Evolutionary conservation across 2,113 vertebrate genomes (phyloP).

Genomic region (Gopherus flavomarginatus): DNA sequence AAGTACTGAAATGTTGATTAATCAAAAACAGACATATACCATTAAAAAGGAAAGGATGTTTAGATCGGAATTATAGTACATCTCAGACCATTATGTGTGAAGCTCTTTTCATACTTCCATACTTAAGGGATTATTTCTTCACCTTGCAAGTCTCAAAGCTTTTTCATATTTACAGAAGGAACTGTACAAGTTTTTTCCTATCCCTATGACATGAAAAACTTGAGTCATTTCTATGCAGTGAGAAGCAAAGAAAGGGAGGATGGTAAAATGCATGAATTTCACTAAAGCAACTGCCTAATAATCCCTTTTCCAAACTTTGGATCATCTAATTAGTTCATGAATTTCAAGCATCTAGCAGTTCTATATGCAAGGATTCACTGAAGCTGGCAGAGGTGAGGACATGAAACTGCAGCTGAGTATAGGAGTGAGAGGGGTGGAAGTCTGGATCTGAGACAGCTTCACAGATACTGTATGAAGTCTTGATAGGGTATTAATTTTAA

Average conservation of each 20-base stretch:
- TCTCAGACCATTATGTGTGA: background rate
- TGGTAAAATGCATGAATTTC: background rate
- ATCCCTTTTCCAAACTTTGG: accelerated
- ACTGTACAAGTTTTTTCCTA: background rate
- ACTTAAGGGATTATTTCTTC: background rate
- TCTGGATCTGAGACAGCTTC: background rate
- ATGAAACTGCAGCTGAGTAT: background rate
- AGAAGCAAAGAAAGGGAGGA: background rate
- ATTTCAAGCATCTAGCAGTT: background rate
- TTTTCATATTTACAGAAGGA: background rate
- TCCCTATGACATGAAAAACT: background rate
- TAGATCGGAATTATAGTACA: background rate
- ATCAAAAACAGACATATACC: background rate
- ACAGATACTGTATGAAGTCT: background rate
- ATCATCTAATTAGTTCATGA: background rate
- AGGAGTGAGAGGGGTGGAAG: background rate
- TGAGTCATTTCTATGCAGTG: background rate
- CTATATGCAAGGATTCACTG: background rate
- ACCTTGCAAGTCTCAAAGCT: background rate
- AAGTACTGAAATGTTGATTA: background rate
- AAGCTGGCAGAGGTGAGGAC: background rate
- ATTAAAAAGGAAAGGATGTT: background rate
- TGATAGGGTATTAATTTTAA: constrained; percentile 10
- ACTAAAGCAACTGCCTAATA: background rate
- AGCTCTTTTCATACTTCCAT: background rate